These are phyloP conservation scores for Alexandromys fortis DNA, from an alignment of 2,113 vertebrate species.

Conservation along the genomic window DNA sequence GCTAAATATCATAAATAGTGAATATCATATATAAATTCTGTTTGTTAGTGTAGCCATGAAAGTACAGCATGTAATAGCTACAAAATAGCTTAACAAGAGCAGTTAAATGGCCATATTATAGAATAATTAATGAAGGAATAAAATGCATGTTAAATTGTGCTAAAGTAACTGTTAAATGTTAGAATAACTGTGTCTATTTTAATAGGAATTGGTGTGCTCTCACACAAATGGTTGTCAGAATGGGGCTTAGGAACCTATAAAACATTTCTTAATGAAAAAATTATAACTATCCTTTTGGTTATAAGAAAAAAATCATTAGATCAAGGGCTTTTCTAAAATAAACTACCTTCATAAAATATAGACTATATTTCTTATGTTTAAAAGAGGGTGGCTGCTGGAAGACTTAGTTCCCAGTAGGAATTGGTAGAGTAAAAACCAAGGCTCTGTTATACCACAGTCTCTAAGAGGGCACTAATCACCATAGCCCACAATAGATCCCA, in stretches of 20 bases:
- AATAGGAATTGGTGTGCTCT: slow-evolving; percentile 47
- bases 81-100: slow-evolving; percentile 67
- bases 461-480: background rate
- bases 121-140: slow-evolving; percentile 70
- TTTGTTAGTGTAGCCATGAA: slow-evolving; percentile 43
- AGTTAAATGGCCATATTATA: slow-evolving; percentile 65
- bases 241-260: background rate
- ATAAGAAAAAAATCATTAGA: slow-evolving; percentile 33
- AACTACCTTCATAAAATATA: slow-evolving; percentile 23
- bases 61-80: slow-evolving; percentile 52
- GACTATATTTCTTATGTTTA: background rate
- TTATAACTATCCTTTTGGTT: slow-evolving; percentile 32
- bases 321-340: slow-evolving; percentile 32
- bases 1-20: slow-evolving; percentile 57
- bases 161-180: slow-evolving; percentile 65
- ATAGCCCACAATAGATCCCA: background rate
- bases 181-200: slow-evolving; percentile 56
- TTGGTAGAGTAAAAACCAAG: slow-evolving; percentile 3
- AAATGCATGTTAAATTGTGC: slow-evolving; percentile 65
- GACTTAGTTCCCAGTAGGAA: background rate
- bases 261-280: slow-evolving; percentile 55
- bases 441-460: background rate
- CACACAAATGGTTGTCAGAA: slow-evolving; percentile 29
- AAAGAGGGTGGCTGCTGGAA: background rate
- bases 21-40: slow-evolving; percentile 44